Conservation (phyloP, 2,113 vertebrate genomes). For the Tympanuchus pallidicinctus region DNA sequence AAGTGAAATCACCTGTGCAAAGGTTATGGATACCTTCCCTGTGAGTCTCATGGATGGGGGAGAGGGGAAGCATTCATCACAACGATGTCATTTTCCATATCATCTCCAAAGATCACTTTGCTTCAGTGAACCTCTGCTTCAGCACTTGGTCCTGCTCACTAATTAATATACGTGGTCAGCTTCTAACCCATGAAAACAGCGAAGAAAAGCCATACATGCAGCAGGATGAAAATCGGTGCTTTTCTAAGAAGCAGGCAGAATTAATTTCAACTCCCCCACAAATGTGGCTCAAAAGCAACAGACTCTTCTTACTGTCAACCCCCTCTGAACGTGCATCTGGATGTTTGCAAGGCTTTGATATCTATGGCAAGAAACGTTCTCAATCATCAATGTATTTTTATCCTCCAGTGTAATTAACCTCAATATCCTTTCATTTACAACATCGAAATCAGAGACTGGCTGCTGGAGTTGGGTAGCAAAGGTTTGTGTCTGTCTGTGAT, state of each 20-base stretch:
- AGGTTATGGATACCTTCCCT: background rate
- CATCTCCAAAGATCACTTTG: background rate
- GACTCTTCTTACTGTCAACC: background rate
- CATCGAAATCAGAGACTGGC: accelerated
- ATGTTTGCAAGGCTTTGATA: background rate
- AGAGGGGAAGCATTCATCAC: background rate
- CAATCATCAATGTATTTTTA: background rate
- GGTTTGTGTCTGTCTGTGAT: background rate
- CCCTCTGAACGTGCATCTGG: too few species aligned
- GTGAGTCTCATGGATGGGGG: accelerated
- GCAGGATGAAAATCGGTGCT: background rate
- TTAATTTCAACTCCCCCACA: background rate
- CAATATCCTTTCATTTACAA: background rate
- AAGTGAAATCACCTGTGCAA: background rate
- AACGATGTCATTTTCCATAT: background rate
- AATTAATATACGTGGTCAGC: background rate
- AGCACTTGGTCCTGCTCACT: background rate
- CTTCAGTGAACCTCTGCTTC: background rate
- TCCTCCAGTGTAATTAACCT: background rate
- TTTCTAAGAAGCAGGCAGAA: background rate
- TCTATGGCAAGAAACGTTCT: background rate
- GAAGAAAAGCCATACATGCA: background rate
- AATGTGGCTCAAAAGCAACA: accelerated
- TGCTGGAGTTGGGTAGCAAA: background rate
- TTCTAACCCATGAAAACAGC: accelerated